Conservation (phyloP, 2,888 invertebrate genomes). For the Elegia similella region DNA sequence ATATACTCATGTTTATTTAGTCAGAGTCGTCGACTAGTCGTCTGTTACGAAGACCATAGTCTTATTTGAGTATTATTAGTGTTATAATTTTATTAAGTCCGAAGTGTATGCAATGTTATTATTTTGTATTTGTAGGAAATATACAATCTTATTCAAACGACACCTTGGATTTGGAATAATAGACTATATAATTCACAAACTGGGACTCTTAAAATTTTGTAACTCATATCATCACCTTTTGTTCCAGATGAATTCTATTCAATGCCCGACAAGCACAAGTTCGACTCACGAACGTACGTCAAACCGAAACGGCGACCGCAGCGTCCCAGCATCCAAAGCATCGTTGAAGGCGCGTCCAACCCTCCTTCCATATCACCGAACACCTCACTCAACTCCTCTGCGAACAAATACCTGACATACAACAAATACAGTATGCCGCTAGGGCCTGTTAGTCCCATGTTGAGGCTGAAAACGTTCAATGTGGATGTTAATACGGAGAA, state of each 20-base stretch:
- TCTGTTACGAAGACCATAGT: no score
- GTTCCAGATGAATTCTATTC: conserved; percentile 59
- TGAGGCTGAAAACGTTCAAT: conserved; percentile 71
- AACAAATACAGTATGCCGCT: conserved; percentile 68
- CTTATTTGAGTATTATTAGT: no score
- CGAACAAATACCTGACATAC: conserved; percentile 68
- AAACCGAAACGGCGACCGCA: conserved; percentile 83
- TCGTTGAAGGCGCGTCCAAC: conserved; percentile 58
- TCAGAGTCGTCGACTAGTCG: no score
- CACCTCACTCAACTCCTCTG: conserved; percentile 40
- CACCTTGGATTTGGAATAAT: no score
- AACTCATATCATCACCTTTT: conserved; percentile 21
- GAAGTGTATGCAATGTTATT: no score
- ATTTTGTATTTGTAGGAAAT: no score
- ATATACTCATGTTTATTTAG: no score
- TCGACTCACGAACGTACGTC: conserved; percentile 87
- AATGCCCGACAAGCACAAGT: conserved; percentile 72
- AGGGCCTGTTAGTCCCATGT: conserved; percentile 61
- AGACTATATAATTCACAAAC: no score
- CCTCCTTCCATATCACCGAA: conserved; percentile 51
- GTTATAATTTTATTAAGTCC: no score
- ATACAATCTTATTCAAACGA: no score
- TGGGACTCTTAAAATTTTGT: no score
- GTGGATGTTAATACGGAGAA: conserved; percentile 69
- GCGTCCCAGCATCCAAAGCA: conserved; percentile 83